Evolutionary conservation across 2,113 vertebrate genomes (phyloP).

Genomic region (Burhinus bistriatus): DNA sequence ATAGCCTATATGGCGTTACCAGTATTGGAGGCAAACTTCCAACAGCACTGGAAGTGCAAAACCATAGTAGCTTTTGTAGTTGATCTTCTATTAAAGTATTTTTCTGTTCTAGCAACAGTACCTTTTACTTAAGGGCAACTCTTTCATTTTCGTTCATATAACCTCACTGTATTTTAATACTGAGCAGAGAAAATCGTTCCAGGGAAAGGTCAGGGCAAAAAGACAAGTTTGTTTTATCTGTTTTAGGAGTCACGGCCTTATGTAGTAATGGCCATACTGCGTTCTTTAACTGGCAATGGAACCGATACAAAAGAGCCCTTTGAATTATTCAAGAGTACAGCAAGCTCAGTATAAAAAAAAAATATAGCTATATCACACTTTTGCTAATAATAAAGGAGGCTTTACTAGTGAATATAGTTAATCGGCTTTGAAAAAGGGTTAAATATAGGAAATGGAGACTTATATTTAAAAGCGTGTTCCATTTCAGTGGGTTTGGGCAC

Average conservation of each 20-base stretch:
- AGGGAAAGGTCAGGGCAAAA: not conserved
- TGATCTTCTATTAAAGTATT: not conserved
- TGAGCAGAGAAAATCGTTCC: not conserved
- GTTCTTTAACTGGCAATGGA: not conserved
- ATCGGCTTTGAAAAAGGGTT: not conserved
- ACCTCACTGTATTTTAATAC: not conserved
- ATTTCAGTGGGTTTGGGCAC: not conserved
- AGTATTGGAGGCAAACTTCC: not conserved
- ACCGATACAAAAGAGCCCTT: not conserved
- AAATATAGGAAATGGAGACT: not conserved
- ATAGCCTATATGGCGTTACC: not conserved
- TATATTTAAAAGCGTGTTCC: not conserved
- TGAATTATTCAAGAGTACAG: not conserved
- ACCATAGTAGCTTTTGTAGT: not conserved
- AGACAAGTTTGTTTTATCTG: not conserved
- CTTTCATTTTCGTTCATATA: not conserved
- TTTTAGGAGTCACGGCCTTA: not conserved
- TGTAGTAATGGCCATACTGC: not conserved
- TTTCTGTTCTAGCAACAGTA: not conserved
- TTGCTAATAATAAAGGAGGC: not conserved
- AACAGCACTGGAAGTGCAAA: not conserved
- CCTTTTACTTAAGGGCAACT: not conserved
- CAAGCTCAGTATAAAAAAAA: not conserved
- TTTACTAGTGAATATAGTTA: not conserved
- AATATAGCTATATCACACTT: not conserved